phyloP scores from a whole-genome alignment of 2,113 vertebrate species.

The Gallinago jamesoni region DNA sequence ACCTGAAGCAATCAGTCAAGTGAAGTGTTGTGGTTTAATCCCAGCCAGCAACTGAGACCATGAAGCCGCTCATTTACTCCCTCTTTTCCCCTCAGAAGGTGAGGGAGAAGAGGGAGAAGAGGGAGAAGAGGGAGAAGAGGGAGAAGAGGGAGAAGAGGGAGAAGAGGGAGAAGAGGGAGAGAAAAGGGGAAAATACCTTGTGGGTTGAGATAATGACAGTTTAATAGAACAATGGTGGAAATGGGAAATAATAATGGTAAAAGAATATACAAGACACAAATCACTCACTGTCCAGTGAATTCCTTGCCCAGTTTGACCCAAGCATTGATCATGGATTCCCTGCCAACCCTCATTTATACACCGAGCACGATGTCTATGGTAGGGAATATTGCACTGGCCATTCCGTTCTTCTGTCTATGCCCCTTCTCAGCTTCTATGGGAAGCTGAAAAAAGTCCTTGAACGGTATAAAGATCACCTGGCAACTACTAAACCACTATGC shows the following conservation, averaged over 20 bases:
- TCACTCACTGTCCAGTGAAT: not conserved
- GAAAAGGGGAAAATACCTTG: not conserved
- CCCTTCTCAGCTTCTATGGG: not conserved
- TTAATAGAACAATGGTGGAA: not conserved
- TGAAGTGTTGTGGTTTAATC: not conserved
- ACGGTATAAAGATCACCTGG: not conserved
- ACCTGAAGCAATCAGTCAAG: not conserved
- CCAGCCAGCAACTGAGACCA: not conserved
- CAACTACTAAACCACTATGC: not conserved
- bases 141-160: not conserved
- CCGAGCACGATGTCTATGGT: not conserved
- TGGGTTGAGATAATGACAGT: not conserved
- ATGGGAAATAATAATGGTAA: not conserved
- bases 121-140: not conserved
- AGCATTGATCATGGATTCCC: not conserved
- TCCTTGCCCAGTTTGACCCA: not conserved
- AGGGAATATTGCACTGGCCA: not conserved
- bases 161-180: not conserved
- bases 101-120: not conserved
- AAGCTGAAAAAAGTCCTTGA: not conserved
- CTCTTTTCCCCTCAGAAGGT: not conserved
- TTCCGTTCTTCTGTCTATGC: not conserved
- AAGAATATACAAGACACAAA: not conserved
- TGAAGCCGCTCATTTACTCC: not conserved
- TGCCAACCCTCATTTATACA: not conserved